Percentiles rank a stretch among this genome's conserved stretches.
phyloP scores from a whole-genome alignment of 2,113 vertebrate genomes.

The Lynx canadensis region DNA sequence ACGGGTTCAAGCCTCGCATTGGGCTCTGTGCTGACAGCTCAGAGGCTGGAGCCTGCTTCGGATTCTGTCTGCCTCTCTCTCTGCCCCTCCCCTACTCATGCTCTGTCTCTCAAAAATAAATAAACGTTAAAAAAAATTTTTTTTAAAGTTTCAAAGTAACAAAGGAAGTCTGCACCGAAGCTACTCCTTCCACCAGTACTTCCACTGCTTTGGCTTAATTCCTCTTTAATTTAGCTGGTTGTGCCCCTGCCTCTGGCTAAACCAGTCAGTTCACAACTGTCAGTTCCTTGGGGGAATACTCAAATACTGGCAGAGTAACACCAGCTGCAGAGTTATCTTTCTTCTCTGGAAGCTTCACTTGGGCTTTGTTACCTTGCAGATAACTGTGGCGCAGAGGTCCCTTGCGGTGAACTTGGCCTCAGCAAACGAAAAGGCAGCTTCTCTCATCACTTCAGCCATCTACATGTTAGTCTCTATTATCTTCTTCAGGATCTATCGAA shows the following conservation, averaged over 20 bases:
- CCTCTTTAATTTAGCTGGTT: constrained; percentile 97
- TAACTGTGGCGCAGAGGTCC: constrained; percentile 86
- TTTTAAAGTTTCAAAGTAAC: constrained; percentile 87
- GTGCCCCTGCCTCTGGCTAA: constrained; percentile 97
- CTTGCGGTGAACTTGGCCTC: constrained; percentile 98
- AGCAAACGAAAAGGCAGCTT: constrained; percentile 97
- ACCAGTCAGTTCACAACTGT: constrained; percentile 95
- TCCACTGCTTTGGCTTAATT: constrained; percentile 99
- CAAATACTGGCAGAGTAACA: not conserved
- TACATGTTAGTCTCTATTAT: constrained; percentile 98
- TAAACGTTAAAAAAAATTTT: no score
- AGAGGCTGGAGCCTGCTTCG: no score
- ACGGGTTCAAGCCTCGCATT: no score
- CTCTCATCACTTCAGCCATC: constrained; percentile 99
- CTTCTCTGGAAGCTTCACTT: not conserved
- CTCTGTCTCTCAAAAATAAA: no score
- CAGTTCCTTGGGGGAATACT: not conserved
- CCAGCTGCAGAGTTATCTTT: not conserved
- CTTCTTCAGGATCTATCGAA: constrained; percentile 96
- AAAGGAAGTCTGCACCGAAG: constrained; percentile 98
- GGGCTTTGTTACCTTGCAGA: not conserved
- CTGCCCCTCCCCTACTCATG: no score
- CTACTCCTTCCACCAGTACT: constrained; percentile 97
- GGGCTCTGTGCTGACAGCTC: no score
- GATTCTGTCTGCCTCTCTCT: no score